These are phyloP conservation scores for Cephus nigrinus DNA, from an alignment of 2,888 invertebrate genomes.

Conservation along the genomic window DNA sequence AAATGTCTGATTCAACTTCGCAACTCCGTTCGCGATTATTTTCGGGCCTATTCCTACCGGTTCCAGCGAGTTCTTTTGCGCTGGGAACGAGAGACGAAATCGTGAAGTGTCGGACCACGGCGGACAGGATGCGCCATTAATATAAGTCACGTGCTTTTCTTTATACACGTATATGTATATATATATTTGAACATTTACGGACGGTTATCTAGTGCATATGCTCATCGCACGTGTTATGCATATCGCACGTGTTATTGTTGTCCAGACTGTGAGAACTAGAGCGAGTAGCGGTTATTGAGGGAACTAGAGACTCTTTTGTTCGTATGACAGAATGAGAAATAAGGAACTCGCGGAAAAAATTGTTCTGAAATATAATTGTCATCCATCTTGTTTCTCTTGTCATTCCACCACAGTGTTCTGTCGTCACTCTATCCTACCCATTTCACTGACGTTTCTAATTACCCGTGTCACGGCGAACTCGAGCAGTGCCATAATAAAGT, in stretches of 20 bases:
- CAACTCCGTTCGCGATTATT: background rate
- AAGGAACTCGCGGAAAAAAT: background rate
- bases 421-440: background rate
- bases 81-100: background rate
- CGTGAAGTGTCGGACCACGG: background rate
- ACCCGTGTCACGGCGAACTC: slow-evolving; percentile 14
- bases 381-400: background rate
- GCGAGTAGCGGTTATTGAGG: background rate
- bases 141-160: background rate
- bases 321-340: background rate
- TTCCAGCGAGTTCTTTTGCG: background rate
- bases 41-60: background rate
- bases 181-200: background rate
- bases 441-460: slow-evolving; percentile 13
- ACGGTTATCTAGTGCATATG: background rate
- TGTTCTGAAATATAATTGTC: background rate
- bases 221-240: background rate
- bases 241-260: background rate
- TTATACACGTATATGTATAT: background rate
- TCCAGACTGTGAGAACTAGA: background rate
- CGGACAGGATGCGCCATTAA: background rate
- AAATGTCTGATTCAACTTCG: background rate
- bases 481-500: slow-evolving; percentile 47
- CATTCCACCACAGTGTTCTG: background rate
- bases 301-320: background rate